Evolutionary conservation across 2,113 vertebrate genomes (phyloP).

Genomic region (Oxyura jamaicensis): DNA sequence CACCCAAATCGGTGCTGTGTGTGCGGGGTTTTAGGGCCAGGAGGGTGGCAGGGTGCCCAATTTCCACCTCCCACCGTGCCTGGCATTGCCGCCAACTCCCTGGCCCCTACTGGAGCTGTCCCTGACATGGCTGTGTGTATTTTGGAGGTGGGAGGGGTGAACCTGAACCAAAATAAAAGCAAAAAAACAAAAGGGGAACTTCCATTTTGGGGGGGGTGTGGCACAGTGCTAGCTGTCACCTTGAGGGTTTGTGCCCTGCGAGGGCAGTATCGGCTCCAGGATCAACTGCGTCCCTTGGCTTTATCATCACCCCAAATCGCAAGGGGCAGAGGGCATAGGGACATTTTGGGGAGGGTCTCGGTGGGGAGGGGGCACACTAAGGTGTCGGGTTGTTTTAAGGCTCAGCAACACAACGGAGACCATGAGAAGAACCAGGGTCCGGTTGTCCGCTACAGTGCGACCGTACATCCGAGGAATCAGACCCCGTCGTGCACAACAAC

Average conservation of each 20-base stretch:
- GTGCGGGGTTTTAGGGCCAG: too few species aligned
- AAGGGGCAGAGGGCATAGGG: too few species aligned
- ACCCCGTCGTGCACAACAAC: background rate
- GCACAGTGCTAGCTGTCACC: too few species aligned
- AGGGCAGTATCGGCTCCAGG: too few species aligned
- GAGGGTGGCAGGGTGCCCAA: background rate
- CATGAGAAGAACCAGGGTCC: background rate
- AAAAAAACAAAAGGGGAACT: background rate
- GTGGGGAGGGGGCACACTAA: background rate
- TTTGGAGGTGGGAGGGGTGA: background rate
- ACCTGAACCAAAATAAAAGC: too few species aligned
- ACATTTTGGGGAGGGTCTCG: background rate
- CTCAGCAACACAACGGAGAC: background rate
- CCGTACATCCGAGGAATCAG: background rate
- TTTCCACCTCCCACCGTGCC: accelerated
- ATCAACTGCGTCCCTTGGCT: background rate
- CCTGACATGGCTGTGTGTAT: background rate
- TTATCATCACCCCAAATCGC: too few species aligned
- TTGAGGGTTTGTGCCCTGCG: too few species aligned
- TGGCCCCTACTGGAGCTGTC: background rate
- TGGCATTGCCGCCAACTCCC: background rate
- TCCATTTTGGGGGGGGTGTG: background rate
- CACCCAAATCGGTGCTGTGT: too few species aligned
- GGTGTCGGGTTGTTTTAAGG: background rate
- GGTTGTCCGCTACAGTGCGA: background rate